These are phyloP conservation scores for Dunckerocampus dactyliophorus DNA, from an alignment of 2,113 vertebrate genomes.

Conservation along the genomic window DNA sequence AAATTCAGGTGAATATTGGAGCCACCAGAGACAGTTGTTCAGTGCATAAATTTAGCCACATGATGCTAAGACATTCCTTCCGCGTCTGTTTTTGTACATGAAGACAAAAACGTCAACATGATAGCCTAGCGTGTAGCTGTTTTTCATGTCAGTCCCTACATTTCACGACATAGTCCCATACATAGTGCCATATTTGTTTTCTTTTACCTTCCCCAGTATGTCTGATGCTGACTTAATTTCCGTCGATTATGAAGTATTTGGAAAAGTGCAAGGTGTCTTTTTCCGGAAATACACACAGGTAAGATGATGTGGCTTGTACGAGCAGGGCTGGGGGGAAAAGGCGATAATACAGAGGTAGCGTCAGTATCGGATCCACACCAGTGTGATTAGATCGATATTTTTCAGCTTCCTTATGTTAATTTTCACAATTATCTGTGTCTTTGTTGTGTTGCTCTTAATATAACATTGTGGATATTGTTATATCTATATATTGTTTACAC, in stretches of 20 bases:
- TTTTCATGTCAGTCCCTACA: background rate
- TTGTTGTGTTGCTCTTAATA: too few species aligned
- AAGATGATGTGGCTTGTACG: conserved; percentile 10
- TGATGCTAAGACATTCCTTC: too few species aligned
- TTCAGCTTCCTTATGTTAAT: too few species aligned
- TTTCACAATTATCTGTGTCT: too few species aligned
- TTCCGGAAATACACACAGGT: conserved; percentile 95
- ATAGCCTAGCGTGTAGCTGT: conserved; percentile 20
- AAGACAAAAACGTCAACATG: background rate
- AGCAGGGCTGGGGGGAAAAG: too few species aligned
- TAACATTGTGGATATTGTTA: too few species aligned
- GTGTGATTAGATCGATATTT: too few species aligned
- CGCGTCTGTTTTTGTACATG: too few species aligned
- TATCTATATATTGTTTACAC: too few species aligned
- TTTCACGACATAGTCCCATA: background rate
- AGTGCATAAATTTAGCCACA: background rate
- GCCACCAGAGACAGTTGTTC: too few species aligned
- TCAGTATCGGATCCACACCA: too few species aligned
- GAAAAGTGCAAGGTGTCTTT: conserved; percentile 91
- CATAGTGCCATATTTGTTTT: conserved; percentile 18
- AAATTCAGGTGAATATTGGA: conserved; percentile 26
- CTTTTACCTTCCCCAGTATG: conserved; percentile 67
- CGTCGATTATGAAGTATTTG: conserved; percentile 88
- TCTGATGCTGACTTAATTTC: conserved; percentile 77
- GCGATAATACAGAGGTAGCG: too few species aligned